Conservation (phyloP, 2,888 invertebrate species). For the Lepidocyrtinus sp. region DNA sequence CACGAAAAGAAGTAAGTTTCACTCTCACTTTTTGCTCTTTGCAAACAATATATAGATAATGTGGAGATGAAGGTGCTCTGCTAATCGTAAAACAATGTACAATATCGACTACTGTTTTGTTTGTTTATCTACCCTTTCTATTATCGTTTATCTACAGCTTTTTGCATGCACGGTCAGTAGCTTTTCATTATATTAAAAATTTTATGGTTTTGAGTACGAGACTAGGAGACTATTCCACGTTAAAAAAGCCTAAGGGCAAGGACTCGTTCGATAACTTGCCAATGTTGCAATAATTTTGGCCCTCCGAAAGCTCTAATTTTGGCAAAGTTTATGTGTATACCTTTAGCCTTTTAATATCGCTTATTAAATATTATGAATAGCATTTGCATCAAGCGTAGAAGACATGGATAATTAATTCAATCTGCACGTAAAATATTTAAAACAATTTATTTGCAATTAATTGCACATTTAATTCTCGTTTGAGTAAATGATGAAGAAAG, state of each 20-base stretch:
- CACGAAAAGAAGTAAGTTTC: background rate
- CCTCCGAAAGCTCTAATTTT: background rate
- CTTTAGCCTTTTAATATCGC: too few species aligned
- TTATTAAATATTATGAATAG: background rate
- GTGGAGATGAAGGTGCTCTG: background rate
- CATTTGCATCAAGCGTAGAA: background rate
- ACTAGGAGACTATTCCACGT: too few species aligned
- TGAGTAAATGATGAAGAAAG: too few species aligned
- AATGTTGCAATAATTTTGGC: background rate
- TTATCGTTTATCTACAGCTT: too few species aligned
- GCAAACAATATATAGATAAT: background rate
- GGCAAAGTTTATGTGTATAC: background rate
- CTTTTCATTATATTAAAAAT: too few species aligned
- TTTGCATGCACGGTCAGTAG: too few species aligned
- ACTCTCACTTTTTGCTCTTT: constrained; percentile 31
- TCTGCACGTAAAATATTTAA: background rate
- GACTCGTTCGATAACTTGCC: constrained; percentile 10
- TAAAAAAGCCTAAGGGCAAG: constrained; percentile 7
- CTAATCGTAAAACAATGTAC: background rate
- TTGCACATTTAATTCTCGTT: too few species aligned
- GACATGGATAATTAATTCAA: background rate
- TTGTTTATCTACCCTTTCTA: background rate
- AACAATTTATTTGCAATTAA: background rate
- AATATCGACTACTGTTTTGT: background rate
- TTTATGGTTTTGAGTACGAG: too few species aligned